A percentile compares a stretch with the other conserved stretches of the same genome.
phyloP scores from a whole-genome alignment of 2,888 invertebrate species.

The Chrysomela aeneicollis region DNA sequence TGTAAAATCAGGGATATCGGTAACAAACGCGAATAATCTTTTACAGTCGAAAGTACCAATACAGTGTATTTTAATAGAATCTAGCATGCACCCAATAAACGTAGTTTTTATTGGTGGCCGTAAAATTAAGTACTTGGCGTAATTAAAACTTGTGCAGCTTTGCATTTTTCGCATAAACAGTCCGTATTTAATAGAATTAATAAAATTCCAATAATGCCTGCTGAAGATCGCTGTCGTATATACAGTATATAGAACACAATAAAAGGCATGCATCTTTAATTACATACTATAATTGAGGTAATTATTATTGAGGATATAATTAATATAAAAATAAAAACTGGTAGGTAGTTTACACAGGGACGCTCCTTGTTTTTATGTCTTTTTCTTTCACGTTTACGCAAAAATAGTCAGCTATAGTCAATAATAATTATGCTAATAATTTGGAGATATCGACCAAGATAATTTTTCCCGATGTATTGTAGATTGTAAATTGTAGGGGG shows the following conservation, averaged over 20 bases:
- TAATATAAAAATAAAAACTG: conserved; percentile 23
- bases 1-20: too few relatives aligned
- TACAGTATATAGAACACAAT: conserved; percentile 6
- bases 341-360: conserved; percentile 17
- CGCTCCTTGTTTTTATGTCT: neutral
- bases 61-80: neutral
- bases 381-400: neutral
- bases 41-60: neutral
- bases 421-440: too few relatives aligned
- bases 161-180: conserved; percentile 27
- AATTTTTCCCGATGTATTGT: too few relatives aligned
- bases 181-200: conserved; percentile 41
- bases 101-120: conserved; percentile 23
- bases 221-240: conserved; percentile 21
- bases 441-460: too few relatives aligned
- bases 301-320: conserved; percentile 19
- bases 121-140: conserved; percentile 30
- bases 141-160: conserved; percentile 33
- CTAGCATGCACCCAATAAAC: conserved; percentile 29
- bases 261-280: conserved; percentile 12
- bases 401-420: too few relatives aligned
- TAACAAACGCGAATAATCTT: neutral
- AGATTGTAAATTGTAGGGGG: too few relatives aligned
- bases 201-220: conserved; percentile 45
- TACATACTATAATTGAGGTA: neutral